Conservation (phyloP, 2,888 invertebrate species). For the Oscheius onirici region DNA sequence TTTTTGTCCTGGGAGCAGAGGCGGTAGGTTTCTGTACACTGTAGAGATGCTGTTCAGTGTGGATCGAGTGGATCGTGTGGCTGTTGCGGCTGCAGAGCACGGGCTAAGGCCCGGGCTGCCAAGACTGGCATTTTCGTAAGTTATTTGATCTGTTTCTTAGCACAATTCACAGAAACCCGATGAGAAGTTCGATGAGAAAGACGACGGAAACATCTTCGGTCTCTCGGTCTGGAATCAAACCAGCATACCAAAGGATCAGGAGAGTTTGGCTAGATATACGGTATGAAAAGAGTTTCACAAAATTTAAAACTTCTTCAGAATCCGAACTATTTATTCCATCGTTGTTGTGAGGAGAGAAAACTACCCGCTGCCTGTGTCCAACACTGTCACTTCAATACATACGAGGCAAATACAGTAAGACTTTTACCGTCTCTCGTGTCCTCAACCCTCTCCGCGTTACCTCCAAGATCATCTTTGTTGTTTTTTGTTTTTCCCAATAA, state of each 20-base stretch:
- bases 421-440: background rate
- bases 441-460: background rate
- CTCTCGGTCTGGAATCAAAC: conserved; percentile 52
- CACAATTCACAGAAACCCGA: background rate
- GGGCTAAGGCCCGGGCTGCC: conserved; percentile 43
- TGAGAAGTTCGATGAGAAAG: conserved; percentile 34
- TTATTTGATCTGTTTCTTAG: background rate
- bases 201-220: conserved; percentile 54
- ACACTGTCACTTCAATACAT: conserved; percentile 53
- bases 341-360: conserved; percentile 51
- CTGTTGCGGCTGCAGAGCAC: conserved; percentile 49
- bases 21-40: conserved; percentile 16
- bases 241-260: conserved; percentile 30
- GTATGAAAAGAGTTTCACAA: conserved; percentile 16
- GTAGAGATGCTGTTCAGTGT: conserved; percentile 26
- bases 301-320: conserved; percentile 37
- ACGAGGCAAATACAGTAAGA: conserved; percentile 42
- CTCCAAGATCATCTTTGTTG: background rate
- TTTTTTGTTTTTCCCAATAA: background rate
- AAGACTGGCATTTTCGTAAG: conserved; percentile 21
- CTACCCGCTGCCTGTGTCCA: conserved; percentile 47
- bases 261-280: conserved; percentile 35
- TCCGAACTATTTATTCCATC: conserved; percentile 52
- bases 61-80: conserved; percentile 51
- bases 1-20: background rate